These are phyloP conservation scores for cattle (Bos taurus) DNA, from an alignment of 2,113 vertebrate genomes.

Conservation along the genomic window ARS-UCD2.0 NC_037354.1:14542501-14543000, in stretches of 20 bases:
- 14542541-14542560: neutral
- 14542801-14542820: neutral
- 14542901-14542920: neutral
- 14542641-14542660: neutral
- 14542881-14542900: neutral
- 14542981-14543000: neutral
- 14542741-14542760: neutral
- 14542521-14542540: neutral
- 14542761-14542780: neutral
- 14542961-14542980: neutral
- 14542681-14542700: neutral
- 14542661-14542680: neutral
- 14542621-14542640: neutral
- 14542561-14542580: neutral
- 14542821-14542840: neutral
- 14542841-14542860: neutral
- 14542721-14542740: neutral
- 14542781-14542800: neutral
- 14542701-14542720: neutral
- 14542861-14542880: neutral
- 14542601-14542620: neutral
- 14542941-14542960: neutral
- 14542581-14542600: neutral
- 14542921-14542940: neutral
- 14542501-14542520: neutral